Percentiles rank a stretch among this genome's conserved stretches.
Conservation (phyloP, 2,888 invertebrate species). For the Metellina segmentata region DNA sequence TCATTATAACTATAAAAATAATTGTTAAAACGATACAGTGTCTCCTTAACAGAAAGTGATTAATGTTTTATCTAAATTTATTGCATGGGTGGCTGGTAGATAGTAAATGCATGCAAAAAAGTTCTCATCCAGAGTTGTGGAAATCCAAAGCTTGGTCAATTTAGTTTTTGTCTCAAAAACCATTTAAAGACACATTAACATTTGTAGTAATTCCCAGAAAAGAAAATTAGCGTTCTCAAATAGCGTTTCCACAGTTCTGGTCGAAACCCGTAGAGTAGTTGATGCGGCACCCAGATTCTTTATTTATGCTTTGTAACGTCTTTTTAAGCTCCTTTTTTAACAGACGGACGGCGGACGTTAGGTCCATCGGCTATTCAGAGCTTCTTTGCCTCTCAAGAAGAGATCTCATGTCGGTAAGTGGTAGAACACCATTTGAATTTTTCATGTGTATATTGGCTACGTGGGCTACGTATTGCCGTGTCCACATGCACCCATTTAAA, state of each 20-base stretch:
- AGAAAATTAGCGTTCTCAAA: too few relatives aligned
- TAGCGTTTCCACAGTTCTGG: neutral
- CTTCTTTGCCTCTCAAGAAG: constrained; percentile 81
- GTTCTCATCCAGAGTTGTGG: neutral
- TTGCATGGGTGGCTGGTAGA: neutral
- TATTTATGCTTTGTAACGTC: constrained; percentile 25
- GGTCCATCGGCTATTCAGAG: constrained; percentile 95
- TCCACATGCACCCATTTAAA: too few relatives aligned
- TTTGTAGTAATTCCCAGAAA: too few relatives aligned
- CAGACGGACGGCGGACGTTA: constrained; percentile 92
- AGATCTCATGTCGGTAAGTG: constrained; percentile 75
- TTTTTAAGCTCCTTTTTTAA: constrained; percentile 60
- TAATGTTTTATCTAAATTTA: neutral
- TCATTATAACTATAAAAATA: too few relatives aligned
- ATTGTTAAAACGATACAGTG: too few relatives aligned
- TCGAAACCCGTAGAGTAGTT: constrained; percentile 27
- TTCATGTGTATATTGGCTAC: too few relatives aligned
- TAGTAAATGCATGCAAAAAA: neutral
- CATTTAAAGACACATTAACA: too few relatives aligned
- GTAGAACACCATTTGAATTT: neutral
- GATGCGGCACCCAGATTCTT: constrained; percentile 5
- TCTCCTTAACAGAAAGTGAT: neutral
- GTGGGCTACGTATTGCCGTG: too few relatives aligned
- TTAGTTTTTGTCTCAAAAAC: too few relatives aligned
- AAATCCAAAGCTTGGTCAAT: neutral